Conservation (phyloP, 2,113 vertebrate genomes). For the Tupaia tana region DNA sequence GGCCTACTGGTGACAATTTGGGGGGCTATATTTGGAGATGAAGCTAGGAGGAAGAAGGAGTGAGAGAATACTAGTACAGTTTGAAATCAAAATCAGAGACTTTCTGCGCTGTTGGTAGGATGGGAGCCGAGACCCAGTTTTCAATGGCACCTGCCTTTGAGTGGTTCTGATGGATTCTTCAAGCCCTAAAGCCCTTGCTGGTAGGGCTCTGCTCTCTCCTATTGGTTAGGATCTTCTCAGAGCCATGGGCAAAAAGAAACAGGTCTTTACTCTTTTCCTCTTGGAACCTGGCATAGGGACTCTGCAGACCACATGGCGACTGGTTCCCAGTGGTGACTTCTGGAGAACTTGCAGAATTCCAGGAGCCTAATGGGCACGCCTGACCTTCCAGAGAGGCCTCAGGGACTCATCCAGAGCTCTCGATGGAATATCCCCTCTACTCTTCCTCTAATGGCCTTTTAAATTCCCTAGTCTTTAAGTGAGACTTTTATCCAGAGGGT, state of each 20-base stretch:
- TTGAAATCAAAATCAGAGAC: not conserved
- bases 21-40: not conserved
- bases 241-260: not conserved
- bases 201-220: not conserved
- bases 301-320: not conserved
- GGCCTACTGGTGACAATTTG: not conserved
- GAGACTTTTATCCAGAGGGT: not conserved
- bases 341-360: not conserved
- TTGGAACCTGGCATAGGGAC: rapidly evolving
- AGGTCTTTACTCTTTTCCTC: not conserved
- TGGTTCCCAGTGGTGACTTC: not conserved
- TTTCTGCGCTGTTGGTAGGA: not conserved
- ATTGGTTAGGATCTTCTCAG: not conserved
- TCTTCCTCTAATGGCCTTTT: not conserved
- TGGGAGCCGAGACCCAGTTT: rapidly evolving
- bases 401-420: not conserved
- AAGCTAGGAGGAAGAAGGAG: not conserved
- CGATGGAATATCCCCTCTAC: rapidly evolving
- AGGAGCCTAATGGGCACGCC: too few relatives aligned
- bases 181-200: not conserved
- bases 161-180: not conserved
- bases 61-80: not conserved
- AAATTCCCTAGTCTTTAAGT: not conserved
- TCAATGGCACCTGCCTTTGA: not conserved
- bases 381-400: not conserved